phyloP scores from a whole-genome alignment of 2,797 vertebrate genomes.

The Anabas testudineus region DNA sequence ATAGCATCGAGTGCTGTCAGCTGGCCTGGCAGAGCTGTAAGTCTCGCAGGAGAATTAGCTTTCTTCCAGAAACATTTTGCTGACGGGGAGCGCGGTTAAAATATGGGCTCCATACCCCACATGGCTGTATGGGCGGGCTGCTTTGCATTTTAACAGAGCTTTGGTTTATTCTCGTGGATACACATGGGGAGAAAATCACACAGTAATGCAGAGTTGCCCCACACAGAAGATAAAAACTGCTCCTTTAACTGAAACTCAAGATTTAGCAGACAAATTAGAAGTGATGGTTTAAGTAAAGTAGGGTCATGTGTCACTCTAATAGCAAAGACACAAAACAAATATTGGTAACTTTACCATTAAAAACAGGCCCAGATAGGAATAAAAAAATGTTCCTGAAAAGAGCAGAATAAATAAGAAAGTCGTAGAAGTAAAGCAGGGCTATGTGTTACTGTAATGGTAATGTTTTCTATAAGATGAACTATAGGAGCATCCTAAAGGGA shows the following conservation, averaged over 20 bases:
- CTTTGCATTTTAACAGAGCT: slow-evolving; percentile 84
- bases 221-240: slow-evolving; percentile 68
- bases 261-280: slow-evolving; percentile 76
- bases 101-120: slow-evolving; percentile 77
- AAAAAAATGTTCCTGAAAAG: slow-evolving; percentile 48
- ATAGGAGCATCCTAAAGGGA: slow-evolving; percentile 20
- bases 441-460: slow-evolving; percentile 63
- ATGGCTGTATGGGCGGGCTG: slow-evolving; percentile 59
- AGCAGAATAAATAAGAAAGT: slow-evolving; percentile 61
- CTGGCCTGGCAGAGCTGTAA: slow-evolving; percentile 81
- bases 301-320: slow-evolving; percentile 71
- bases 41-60: slow-evolving; percentile 82
- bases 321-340: slow-evolving; percentile 69
- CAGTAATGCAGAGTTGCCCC: slow-evolving; percentile 31
- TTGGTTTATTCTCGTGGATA: slow-evolving; percentile 73
- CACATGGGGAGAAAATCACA: slow-evolving; percentile 55
- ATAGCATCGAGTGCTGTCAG: slow-evolving; percentile 85
- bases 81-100: slow-evolving; percentile 79
- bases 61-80: slow-evolving; percentile 80
- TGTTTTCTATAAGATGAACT: slow-evolving; percentile 52
- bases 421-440: slow-evolving; percentile 51
- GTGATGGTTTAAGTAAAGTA: slow-evolving; percentile 59
- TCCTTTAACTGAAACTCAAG: slow-evolving; percentile 64
- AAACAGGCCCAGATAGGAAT: slow-evolving; percentile 50
- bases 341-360: slow-evolving; percentile 54